Conservation (phyloP, 2,888 invertebrate genomes). For the Maniola hyperantus region DNA sequence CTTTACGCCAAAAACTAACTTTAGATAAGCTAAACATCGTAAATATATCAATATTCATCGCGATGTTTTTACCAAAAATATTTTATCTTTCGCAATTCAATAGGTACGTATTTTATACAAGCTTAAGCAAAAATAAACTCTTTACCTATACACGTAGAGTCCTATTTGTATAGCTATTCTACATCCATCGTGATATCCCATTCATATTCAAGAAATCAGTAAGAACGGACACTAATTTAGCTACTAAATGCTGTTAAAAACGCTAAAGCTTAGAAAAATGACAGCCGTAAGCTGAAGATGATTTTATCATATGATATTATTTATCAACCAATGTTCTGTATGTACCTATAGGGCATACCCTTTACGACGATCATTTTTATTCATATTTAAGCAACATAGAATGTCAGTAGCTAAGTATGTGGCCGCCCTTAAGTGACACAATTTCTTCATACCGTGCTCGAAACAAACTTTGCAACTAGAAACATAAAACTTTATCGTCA, state of each 20-base stretch:
- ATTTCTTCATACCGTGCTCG: slow-evolving; percentile 78
- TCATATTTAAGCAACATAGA: neutral
- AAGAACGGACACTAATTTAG: slow-evolving; percentile 36
- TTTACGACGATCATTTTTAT: neutral
- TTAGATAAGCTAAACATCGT: slow-evolving; percentile 57
- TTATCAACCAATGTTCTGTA: neutral
- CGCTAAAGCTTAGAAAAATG: neutral
- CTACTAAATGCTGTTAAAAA: neutral
- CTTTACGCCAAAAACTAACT: slow-evolving; percentile 59
- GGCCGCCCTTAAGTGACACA: slow-evolving; percentile 44
- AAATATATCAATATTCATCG: slow-evolving; percentile 60
- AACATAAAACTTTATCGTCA: slow-evolving; percentile 20
- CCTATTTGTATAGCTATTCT: slow-evolving; percentile 44
- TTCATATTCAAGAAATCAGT: slow-evolving; percentile 49
- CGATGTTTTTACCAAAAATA: slow-evolving; percentile 77
- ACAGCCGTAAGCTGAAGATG: neutral
- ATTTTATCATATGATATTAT: no score
- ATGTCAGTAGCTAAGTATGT: slow-evolving; percentile 29
- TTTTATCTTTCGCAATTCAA: slow-evolving; percentile 73
- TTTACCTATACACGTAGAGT: slow-evolving; percentile 54
- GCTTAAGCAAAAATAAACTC: slow-evolving; percentile 82
- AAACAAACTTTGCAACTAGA: slow-evolving; percentile 35
- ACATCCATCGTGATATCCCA: slow-evolving; percentile 52
- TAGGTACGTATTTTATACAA: slow-evolving; percentile 70
- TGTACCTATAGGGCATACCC: neutral